phyloP scores from a whole-genome alignment of 2,113 vertebrate genomes.

The Manacus vitellinus region DNA sequence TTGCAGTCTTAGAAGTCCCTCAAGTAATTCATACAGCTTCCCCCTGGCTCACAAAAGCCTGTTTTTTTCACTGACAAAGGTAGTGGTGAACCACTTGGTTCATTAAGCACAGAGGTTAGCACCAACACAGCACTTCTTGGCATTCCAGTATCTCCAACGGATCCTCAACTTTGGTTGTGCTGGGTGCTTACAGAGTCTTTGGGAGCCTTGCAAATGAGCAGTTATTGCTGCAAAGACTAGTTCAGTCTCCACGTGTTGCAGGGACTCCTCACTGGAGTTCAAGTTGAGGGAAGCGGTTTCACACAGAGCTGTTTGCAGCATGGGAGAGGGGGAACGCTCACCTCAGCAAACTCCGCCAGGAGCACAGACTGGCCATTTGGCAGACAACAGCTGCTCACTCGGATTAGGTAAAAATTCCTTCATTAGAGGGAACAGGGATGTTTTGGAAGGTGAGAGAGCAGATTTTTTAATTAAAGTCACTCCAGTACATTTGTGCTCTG shows the following conservation, averaged over 20 bases:
- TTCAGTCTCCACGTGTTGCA: rapidly evolving
- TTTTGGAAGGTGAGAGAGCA: background rate
- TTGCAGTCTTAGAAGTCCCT: background rate
- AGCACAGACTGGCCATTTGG: background rate
- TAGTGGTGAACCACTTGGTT: background rate
- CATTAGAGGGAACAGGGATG: background rate
- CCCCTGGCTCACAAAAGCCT: background rate
- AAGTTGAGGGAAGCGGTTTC: constrained; percentile 37
- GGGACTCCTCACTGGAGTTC: background rate
- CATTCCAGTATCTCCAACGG: background rate
- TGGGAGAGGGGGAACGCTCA: background rate
- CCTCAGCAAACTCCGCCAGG: background rate
- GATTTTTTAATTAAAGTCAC: background rate
- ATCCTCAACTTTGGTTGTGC: background rate
- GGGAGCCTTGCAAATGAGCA: background rate
- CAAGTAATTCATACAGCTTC: background rate
- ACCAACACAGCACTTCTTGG: background rate
- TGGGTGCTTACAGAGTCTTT: rapidly evolving
- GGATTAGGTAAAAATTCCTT: constrained; percentile 26
- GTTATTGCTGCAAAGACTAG: background rate
- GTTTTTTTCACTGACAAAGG: rapidly evolving
- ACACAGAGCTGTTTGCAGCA: background rate
- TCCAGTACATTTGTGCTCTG: background rate
- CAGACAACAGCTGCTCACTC: background rate
- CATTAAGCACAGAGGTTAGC: background rate